Conservation (phyloP, 1,140 invertebrate species). For the Leptopilina clavipes region DNA sequence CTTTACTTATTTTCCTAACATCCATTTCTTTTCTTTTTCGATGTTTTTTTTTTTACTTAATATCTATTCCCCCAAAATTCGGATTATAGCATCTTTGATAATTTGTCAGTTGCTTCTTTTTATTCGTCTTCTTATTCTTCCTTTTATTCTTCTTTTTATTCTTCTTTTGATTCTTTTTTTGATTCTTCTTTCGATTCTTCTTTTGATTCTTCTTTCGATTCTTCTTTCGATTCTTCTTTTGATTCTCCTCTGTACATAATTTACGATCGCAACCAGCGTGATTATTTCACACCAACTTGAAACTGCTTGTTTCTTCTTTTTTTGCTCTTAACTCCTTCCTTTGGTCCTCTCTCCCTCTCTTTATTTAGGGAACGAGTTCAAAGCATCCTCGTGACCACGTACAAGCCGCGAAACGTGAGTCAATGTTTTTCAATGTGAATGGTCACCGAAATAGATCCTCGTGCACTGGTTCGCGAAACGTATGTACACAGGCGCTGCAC, state of each 20-base stretch:
- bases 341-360: slow-evolving; percentile 10
- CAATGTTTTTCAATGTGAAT: slow-evolving; percentile 41
- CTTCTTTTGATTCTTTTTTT: no score
- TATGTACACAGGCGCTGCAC: slow-evolving; percentile 8
- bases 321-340: not conserved
- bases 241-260: slow-evolving; percentile 4
- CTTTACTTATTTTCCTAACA: no score
- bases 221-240: no score
- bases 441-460: slow-evolving; percentile 38
- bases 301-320: not conserved
- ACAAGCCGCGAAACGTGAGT: slow-evolving; percentile 32
- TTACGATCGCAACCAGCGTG: slow-evolving; percentile 19
- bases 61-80: no score
- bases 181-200: no score
- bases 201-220: no score
- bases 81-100: no score
- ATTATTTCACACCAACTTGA: slow-evolving; percentile 37
- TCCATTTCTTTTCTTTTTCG: no score
- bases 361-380: slow-evolving; percentile 39
- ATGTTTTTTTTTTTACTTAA: no score
- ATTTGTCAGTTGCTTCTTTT: no score
- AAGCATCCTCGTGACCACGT: slow-evolving; percentile 23
- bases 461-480: slow-evolving; percentile 28
- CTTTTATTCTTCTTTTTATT: no score
- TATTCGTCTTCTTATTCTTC: no score